Conservation (phyloP, 2,888 invertebrate genomes). For the Auanema sp. region DNA sequence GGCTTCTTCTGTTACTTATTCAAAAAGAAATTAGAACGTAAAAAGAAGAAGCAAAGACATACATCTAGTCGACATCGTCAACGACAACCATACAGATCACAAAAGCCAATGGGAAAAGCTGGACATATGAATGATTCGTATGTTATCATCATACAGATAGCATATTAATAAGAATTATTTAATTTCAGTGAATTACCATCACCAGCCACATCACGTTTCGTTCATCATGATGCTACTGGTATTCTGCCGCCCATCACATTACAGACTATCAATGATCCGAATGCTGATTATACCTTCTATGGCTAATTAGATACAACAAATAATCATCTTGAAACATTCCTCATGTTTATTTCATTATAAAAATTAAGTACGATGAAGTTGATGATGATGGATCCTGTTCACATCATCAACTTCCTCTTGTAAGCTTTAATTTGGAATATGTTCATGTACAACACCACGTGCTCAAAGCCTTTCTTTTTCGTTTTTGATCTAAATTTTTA, state of each 20-base stretch:
- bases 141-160: not conserved
- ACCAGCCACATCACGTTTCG: slow-evolving; percentile 53
- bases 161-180: not conserved
- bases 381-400: too few relatives aligned
- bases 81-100: slow-evolving; percentile 39
- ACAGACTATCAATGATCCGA: slow-evolving; percentile 3
- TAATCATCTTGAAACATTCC: too few relatives aligned
- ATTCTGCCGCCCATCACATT: slow-evolving; percentile 41
- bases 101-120: slow-evolving; percentile 24
- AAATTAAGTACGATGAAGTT: too few relatives aligned
- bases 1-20: slow-evolving; percentile 57
- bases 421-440: too few relatives aligned
- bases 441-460: too few relatives aligned
- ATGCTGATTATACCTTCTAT: slow-evolving; percentile 17
- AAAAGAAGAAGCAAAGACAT: slow-evolving; percentile 40
- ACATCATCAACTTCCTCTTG: too few relatives aligned
- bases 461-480: too few relatives aligned
- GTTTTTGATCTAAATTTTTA: too few relatives aligned
- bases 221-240: slow-evolving; percentile 56
- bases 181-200: slow-evolving; percentile 41
- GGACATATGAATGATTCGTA: slow-evolving; percentile 11
- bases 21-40: slow-evolving; percentile 58
- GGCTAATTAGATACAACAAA: slow-evolving; percentile 3
- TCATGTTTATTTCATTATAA: too few relatives aligned
- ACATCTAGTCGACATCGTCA: slow-evolving; percentile 23